These are phyloP conservation scores for Leptoteleia sp. DNA, from an alignment of 1,140 invertebrate species.

Conservation along the genomic window DNA sequence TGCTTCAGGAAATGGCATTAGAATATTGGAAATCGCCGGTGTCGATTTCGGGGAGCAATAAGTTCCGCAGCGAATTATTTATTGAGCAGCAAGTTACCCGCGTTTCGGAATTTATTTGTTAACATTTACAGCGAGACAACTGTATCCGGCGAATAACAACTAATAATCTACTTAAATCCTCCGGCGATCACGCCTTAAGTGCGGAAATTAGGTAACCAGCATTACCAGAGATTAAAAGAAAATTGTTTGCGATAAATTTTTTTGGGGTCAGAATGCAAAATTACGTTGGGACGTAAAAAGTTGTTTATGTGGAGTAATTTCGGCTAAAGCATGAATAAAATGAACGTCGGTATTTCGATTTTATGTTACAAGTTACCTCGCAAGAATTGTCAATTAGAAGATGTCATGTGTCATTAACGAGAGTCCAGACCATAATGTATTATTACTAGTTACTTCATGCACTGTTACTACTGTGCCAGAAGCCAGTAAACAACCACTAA, in stretches of 20 bases:
- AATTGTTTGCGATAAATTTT: too few relatives aligned
- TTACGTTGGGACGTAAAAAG: too few relatives aligned
- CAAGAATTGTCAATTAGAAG: slow-evolving; percentile 11
- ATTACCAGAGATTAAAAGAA: too few relatives aligned
- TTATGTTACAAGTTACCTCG: too few relatives aligned
- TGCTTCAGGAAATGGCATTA: slow-evolving; percentile 48
- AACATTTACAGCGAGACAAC: slow-evolving; percentile 27
- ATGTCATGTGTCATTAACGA: slow-evolving; percentile 15
- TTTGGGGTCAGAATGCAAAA: too few relatives aligned
- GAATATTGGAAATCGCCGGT: slow-evolving; percentile 37
- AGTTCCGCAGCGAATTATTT: slow-evolving; percentile 17
- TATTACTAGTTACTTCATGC: slow-evolving; percentile 36
- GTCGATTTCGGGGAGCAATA: slow-evolving; percentile 28
- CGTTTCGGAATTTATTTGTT: slow-evolving; percentile 14
- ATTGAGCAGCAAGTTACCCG: neutral
- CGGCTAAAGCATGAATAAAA: too few relatives aligned
- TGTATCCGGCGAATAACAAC: slow-evolving; percentile 42
- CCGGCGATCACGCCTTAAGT: slow-evolving; percentile 27
- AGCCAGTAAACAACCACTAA: slow-evolving; percentile 53
- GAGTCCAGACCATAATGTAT: slow-evolving; percentile 11
- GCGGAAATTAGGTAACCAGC: slow-evolving; percentile 37
- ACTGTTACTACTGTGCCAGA: slow-evolving; percentile 18
- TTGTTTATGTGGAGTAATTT: too few relatives aligned
- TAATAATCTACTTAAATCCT: slow-evolving; percentile 52
- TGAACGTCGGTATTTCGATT: too few relatives aligned